Conservation (phyloP, 1,140 invertebrate genomes). For the Ostrea edulis region DNA sequence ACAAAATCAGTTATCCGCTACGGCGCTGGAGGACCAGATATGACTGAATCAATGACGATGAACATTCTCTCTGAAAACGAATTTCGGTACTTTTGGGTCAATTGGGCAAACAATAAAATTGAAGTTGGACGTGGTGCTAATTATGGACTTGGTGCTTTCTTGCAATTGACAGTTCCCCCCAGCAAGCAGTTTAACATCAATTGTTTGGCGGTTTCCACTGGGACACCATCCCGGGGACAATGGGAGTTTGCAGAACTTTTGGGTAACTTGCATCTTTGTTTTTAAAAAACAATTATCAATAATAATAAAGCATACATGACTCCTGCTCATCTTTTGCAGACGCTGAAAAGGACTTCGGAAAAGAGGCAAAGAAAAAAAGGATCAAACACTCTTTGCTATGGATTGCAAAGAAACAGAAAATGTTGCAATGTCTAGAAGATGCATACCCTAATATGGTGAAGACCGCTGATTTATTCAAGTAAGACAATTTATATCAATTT, state of each 20-base stretch:
- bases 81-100: conserved; percentile 75
- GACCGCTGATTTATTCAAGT: conserved; percentile 70
- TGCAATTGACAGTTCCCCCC: conserved; percentile 72
- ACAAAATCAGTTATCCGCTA: conserved; percentile 72
- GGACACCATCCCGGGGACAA: conserved; percentile 69
- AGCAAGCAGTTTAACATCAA: conserved; percentile 74
- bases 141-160: conserved; percentile 69
- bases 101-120: conserved; percentile 70
- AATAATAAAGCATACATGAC: not conserved
- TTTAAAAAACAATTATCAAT: not conserved
- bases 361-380: conserved; percentile 67
- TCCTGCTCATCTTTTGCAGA: conserved; percentile 42
- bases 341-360: conserved; percentile 69
- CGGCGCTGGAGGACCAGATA: conserved; percentile 66
- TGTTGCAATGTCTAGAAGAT: conserved; percentile 75
- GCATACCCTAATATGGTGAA: conserved; percentile 74
- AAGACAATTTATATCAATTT: conserved; percentile 35
- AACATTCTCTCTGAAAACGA: conserved; percentile 70
- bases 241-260: conserved; percentile 78
- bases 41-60: conserved; percentile 70
- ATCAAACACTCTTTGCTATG: conserved; percentile 71
- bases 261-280: conserved; percentile 60
- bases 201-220: conserved; percentile 75
- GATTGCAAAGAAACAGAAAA: conserved; percentile 75
- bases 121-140: conserved; percentile 75